phyloP scores from a whole-genome alignment of 2,113 vertebrate species.

The Cygnus buccinator region DNA sequence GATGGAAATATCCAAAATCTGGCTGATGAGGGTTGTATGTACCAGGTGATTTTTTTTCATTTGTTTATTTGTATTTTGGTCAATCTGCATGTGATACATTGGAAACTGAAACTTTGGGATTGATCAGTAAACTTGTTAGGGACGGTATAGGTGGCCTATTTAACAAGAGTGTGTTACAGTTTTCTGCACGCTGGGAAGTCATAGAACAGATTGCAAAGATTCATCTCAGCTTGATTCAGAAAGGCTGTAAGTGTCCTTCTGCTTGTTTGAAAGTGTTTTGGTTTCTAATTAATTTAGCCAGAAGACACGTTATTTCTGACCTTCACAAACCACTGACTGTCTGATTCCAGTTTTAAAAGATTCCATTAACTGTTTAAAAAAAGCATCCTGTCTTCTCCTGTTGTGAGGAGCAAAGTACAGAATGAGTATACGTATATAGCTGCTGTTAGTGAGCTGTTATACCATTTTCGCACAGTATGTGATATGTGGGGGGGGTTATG shows the following conservation, averaged over 20 bases:
- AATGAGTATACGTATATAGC: background rate
- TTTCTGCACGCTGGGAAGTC: slow-evolving; percentile 15
- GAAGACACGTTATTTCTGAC: slow-evolving; percentile 40
- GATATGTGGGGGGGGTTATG: background rate
- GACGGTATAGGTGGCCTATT: background rate
- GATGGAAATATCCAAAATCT: background rate
- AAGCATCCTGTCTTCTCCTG: background rate
- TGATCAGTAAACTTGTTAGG: background rate
- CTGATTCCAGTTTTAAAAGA: slow-evolving; percentile 22
- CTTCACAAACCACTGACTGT: slow-evolving; percentile 36
- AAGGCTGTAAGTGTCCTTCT: slow-evolving; percentile 31
- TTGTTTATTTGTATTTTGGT: no score
- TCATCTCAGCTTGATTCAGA: slow-evolving; percentile 53
- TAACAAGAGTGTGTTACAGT: slow-evolving; percentile 12
- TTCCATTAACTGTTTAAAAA: background rate
- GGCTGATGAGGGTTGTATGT: background rate
- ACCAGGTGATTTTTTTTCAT: background rate
- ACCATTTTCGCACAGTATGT: background rate
- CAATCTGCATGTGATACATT: background rate
- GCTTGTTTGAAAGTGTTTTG: slow-evolving; percentile 11
- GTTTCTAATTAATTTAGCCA: slow-evolving; percentile 62
- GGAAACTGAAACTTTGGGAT: background rate
- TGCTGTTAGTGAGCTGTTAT: background rate
- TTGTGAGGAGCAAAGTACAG: background rate
- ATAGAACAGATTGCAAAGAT: slow-evolving; percentile 47